Evolutionary conservation across 2,797 vertebrate species (phyloP).

Genomic region (Clarias platycephalus): DNA sequence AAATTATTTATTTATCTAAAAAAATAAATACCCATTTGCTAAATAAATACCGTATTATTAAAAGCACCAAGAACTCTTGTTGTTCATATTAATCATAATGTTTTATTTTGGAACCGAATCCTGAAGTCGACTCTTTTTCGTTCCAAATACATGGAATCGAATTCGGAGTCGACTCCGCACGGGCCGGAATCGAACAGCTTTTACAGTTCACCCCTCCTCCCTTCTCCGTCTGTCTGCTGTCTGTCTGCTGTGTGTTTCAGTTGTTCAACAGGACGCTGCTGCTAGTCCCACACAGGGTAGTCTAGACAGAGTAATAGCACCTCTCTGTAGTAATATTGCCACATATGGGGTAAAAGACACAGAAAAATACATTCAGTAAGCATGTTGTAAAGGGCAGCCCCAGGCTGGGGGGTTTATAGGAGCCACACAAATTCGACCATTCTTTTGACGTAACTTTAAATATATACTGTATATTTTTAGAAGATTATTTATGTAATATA

Average conservation of each 20-base stretch:
- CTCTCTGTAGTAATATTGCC: not conserved
- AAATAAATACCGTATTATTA: not conserved
- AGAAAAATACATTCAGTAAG: not conserved
- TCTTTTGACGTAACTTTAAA: not conserved
- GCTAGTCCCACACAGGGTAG: not conserved
- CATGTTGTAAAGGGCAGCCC: not conserved
- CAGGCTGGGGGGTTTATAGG: not conserved
- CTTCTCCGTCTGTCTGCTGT: constrained; percentile 23
- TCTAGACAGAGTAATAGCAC: constrained; percentile 2
- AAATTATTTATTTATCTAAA: not conserved
- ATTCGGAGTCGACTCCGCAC: not conserved
- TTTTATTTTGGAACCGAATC: not conserved
- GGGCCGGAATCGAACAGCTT: not conserved
- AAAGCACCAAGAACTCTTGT: not conserved
- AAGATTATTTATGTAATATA: no score
- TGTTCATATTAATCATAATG: not conserved
- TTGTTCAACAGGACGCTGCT: not conserved
- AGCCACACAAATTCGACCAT: not conserved
- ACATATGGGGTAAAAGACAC: not conserved
- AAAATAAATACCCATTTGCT: not conserved
- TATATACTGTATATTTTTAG: no score
- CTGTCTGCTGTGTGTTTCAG: constrained; percentile 30
- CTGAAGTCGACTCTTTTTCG: not conserved
- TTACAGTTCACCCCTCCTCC: constrained; percentile 7
- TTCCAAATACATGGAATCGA: not conserved